Base-by-base conservation (phyloP, 2,113 vertebrate genomes). In the Catharus fuscescens region DNA sequence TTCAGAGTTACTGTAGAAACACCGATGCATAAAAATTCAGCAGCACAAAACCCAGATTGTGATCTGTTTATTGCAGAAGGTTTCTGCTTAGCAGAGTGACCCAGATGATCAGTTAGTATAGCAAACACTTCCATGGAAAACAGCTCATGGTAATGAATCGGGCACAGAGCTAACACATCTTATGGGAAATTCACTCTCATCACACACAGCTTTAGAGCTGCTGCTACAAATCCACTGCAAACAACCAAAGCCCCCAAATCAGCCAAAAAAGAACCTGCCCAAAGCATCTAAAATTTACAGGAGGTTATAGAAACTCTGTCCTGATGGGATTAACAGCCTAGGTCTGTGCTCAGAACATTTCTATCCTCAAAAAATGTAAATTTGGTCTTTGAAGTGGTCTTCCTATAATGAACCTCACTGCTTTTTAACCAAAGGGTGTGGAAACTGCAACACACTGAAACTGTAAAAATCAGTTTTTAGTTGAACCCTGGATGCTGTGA, bases 381-480 rank as follows among this genome's bases (percentile, higher is more conserved):
- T 28, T 81, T 24, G 6, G 20, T 81, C 88, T 91, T 85, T 60
- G 78, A 96, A 96, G 86, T 42, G 61, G 45, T 50, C 67, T 44
- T 64, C 57, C 62, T 83, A n/a, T 79, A 94, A 96, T 61, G 59
- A 88, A 82, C 12, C 56, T 93, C 77, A 45, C 54, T 92, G 47
- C 1, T 53, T 92, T 88, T 65, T 94, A 54, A 84, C 86, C 50
- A 79, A 96, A 90, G 65, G 45, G 52, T 64, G 28, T 16, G 95
- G 50, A 95, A 92, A 95, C 56, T 36, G 50, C 67, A 85, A 59
- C 25, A 84, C 29, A 69, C 26, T 92, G 38, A 93, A 93, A 44
- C 34, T 62, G 48, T 28, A 53, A 86, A 87, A 92, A 73, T 65
- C 44, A 28, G n/a, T 52, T 45, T 89, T 94, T 86, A 90, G 44